Evolutionary conservation across 2,888 invertebrate genomes (phyloP).

Genomic region (Diadegma fenestrale): DNA sequence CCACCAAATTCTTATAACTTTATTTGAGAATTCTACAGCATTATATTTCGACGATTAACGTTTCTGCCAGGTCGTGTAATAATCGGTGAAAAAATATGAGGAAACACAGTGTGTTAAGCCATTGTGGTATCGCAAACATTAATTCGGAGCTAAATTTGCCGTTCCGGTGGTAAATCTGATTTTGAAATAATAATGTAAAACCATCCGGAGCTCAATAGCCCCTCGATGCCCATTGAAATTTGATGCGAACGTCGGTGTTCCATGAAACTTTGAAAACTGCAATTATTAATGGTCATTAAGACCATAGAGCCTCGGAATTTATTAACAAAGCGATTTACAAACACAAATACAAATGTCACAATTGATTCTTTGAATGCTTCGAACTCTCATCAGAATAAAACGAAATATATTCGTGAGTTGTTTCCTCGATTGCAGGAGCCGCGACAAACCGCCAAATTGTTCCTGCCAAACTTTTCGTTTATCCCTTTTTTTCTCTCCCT

Average conservation of each 20-base stretch:
- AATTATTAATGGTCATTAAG: background rate
- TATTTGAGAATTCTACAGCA: background rate
- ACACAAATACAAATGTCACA: background rate
- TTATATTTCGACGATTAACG: background rate
- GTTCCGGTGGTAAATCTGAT: constrained; percentile 8
- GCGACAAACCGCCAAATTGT: too few species aligned
- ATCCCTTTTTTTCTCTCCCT: too few species aligned
- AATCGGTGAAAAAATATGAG: background rate
- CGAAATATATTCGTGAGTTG: too few species aligned
- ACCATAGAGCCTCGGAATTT: background rate
- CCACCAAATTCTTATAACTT: too few species aligned
- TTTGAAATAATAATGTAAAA: constrained; percentile 18
- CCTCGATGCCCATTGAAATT: background rate
- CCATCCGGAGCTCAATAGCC: constrained; percentile 2
- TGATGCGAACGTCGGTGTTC: background rate
- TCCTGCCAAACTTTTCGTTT: too few species aligned
- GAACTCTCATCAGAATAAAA: background rate
- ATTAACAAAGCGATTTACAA: background rate
- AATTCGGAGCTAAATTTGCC: background rate
- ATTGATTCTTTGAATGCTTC: background rate
- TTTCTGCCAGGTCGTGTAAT: background rate
- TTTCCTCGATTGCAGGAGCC: too few species aligned
- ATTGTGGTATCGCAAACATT: background rate
- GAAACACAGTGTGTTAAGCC: background rate
- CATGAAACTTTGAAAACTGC: background rate